Evolutionary conservation across 2,888 invertebrate genomes (phyloP).

Genomic region (Eupithecia vulgata): DNA sequence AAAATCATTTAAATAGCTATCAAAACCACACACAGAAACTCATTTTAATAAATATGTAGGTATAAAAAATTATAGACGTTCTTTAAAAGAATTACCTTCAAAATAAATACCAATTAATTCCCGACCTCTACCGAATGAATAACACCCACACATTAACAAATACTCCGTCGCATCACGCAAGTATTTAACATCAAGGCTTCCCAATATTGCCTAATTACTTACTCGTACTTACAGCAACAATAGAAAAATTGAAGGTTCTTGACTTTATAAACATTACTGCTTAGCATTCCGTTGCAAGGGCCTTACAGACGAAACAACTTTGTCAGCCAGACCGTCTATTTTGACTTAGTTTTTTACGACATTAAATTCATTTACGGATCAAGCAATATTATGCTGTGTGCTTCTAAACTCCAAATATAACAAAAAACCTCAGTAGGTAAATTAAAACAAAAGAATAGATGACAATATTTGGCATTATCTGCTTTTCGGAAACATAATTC

Average conservation of each 20-base stretch:
- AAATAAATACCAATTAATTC: conserved; percentile 18
- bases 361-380: neutral
- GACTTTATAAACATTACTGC: conserved; percentile 2
- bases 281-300: neutral
- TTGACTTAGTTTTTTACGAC: neutral
- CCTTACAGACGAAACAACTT: conserved; percentile 8
- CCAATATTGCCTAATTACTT: conserved; percentile 74
- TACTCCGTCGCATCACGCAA: conserved; percentile 45
- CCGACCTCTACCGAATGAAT: conserved; percentile 27
- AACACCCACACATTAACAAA: conserved; percentile 38
- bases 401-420: neutral
- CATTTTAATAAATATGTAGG: neutral
- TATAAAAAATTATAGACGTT: neutral
- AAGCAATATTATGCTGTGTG: neutral
- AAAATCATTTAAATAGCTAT: neutral
- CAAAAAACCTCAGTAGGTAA: neutral
- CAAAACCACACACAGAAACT: neutral
- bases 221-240: conserved; percentile 71
- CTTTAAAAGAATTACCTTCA: conserved; percentile 19
- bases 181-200: conserved; percentile 63
- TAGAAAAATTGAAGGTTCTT: conserved; percentile 62
- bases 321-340: neutral
- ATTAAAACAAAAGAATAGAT: neutral
- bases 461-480: no score
- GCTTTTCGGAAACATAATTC: no score